These are phyloP conservation scores for Xiphophorus couchianus DNA, from an alignment of 2,113 vertebrate genomes.

Conservation along the genomic window DNA sequence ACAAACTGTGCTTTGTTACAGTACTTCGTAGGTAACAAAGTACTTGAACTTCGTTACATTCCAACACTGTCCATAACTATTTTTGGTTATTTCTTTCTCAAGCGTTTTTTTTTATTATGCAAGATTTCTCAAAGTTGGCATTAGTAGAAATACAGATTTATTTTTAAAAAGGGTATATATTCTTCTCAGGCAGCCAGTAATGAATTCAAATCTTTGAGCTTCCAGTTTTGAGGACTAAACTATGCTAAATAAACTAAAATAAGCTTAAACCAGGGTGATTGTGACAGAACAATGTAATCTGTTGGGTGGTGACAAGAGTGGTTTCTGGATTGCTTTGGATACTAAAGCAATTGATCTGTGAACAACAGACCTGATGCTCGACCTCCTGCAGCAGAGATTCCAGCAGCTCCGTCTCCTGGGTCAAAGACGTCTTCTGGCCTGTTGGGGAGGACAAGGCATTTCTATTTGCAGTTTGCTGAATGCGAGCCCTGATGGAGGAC, in stretches of 20 bases:
- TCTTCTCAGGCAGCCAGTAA: too few relatives aligned
- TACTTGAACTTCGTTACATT: too few relatives aligned
- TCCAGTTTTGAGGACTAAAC: neutral
- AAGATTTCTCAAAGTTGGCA: neutral
- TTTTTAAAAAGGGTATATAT: too few relatives aligned
- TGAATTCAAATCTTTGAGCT: too few relatives aligned
- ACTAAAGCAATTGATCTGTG: neutral
- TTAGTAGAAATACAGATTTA: neutral
- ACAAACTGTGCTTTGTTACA: too few relatives aligned
- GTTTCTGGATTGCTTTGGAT: neutral
- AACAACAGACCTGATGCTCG: conserved; percentile 90
- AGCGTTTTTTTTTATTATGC: neutral
- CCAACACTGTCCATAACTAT: too few relatives aligned
- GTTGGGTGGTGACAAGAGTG: neutral
- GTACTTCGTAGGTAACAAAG: too few relatives aligned
- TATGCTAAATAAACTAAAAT: neutral
- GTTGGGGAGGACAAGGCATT: conserved; percentile 55
- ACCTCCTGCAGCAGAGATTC: conserved; percentile 98
- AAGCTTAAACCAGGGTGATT: neutral
- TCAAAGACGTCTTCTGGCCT: conserved; percentile 99
- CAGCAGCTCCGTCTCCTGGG: conserved; percentile 97
- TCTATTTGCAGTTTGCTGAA: conserved; percentile 63
- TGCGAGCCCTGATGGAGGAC: conserved; percentile 43
- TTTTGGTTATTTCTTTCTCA: too few relatives aligned
- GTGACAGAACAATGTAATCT: neutral